Conservation (phyloP, 1,140 invertebrate genomes). For the Dreissena rostriformis region DNA sequence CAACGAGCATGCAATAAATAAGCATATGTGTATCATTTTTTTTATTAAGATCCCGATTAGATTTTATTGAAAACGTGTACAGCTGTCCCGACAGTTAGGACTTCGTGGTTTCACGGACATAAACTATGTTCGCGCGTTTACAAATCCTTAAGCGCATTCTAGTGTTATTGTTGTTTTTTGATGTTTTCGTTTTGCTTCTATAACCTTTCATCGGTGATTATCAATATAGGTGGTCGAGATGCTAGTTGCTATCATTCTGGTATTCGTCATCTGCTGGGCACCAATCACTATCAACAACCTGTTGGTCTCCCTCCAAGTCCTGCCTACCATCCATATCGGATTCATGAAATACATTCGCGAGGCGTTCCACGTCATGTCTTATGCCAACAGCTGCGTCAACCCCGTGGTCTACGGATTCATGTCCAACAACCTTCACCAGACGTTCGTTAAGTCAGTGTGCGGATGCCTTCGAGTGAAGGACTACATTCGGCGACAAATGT, state of each 20-base stretch:
- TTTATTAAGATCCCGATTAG: too few species aligned
- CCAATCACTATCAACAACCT: slow-evolving; percentile 80
- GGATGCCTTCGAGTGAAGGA: slow-evolving; percentile 44
- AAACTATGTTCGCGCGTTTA: too few species aligned
- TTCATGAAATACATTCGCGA: slow-evolving; percentile 85
- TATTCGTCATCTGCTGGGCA: slow-evolving; percentile 83
- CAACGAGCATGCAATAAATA: too few species aligned
- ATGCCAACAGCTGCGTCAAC: slow-evolving; percentile 87
- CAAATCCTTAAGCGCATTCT: background rate
- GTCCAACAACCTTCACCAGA: slow-evolving; percentile 84
- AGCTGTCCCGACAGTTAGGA: background rate
- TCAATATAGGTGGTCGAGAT: slow-evolving; percentile 82
- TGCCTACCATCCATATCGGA: slow-evolving; percentile 83
- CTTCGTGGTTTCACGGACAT: too few species aligned
- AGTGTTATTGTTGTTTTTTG: background rate
- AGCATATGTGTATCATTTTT: too few species aligned
- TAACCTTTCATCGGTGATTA: background rate
- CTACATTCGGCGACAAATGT: slow-evolving; percentile 38
- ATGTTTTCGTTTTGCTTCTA: too few species aligned
- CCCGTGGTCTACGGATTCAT: slow-evolving; percentile 91
- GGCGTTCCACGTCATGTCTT: slow-evolving; percentile 85
- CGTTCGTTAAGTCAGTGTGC: slow-evolving; percentile 52
- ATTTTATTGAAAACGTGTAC: background rate
- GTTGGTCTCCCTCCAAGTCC: slow-evolving; percentile 83
- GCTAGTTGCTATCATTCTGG: slow-evolving; percentile 81